Evolutionary conservation across 2,888 invertebrate species (phyloP).

Genomic region (Tenthredo distinguenda): DNA sequence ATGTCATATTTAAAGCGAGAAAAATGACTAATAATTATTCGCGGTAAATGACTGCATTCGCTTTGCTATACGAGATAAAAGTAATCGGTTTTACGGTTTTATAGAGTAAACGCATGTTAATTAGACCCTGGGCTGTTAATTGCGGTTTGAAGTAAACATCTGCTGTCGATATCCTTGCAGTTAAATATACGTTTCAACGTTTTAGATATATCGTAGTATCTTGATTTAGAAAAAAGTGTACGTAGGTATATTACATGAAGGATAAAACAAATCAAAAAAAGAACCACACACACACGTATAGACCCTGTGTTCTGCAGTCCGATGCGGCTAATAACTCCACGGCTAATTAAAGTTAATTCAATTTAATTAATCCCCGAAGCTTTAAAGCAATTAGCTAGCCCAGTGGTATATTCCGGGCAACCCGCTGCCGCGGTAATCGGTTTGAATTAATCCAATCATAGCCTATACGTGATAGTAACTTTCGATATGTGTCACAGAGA

Average conservation of each 20-base stretch:
- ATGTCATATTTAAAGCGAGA: background rate
- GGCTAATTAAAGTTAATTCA: conserved; percentile 72
- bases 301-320: background rate
- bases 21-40: background rate
- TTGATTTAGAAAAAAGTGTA: background rate
- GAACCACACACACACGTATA: background rate
- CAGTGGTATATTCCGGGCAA: conserved; percentile 57
- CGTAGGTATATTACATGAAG: background rate
- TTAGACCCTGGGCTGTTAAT: background rate
- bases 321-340: conserved; percentile 57
- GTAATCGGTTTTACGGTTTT: conserved; percentile 20
- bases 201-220: background rate
- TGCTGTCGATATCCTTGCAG: background rate
- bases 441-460: conserved; percentile 59
- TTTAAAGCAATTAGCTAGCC: conserved; percentile 52
- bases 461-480: background rate
- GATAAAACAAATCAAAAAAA: background rate
- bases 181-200: conserved; percentile 25
- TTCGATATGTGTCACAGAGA: background rate
- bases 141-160: background rate
- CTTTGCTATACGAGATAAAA: background rate
- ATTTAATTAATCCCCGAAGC: conserved; percentile 69
- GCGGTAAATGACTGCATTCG: background rate
- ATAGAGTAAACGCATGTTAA: conserved; percentile 28
- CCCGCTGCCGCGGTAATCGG: conserved; percentile 60